Base-by-base conservation (phyloP, 2,888 invertebrate genomes). In the Troilus luridus region DNA sequence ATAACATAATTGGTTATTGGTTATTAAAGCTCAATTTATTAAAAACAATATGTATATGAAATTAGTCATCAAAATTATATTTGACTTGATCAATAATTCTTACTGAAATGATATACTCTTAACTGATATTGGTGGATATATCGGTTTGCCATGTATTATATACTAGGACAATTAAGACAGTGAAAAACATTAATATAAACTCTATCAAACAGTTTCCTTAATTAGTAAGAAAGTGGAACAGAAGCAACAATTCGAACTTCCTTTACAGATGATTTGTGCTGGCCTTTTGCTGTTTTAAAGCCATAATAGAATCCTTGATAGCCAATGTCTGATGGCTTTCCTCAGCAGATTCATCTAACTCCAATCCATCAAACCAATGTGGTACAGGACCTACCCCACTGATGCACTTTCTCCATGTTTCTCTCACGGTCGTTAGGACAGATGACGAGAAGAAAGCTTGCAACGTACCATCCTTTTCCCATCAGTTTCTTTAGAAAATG, bases 381-480 rank as follows among this genome's bases (percentile, higher is more conserved):
- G 72, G 72, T 41, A 77, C 72, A 41, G 72, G 72, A 77, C 72
- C 72, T 77, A 77, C 41, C 85, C 85, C 85, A 85, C 85, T 58
- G 24, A 41, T 41, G 56, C 56, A 85, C 85, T 85, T 85, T 85
- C 85, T 85, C 85, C 85, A 58, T 1, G 56, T 85, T 58, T 58
- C 56, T 56, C 85, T n/a, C 56, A 1, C n/a, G 21, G 85, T 85
- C 56, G 85, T 58, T 56, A 56, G 85, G n/a, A 58, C n/a, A 58
- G 85, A 85, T 56, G 85, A 85, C 56, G 56, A n/a, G 72, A 77
- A 41, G 72, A 77, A 77, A 77, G 72, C 72, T 41, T 5, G 72
- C 8, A 19, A 77, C 8, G 27, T 77, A 77, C 27, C 72, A 77
- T 77, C 72, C 72, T 77, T 77, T 77, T 77, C 72, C 56, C 85